Base-by-base conservation (phyloP, 2,113 vertebrate species). In the rabbit (Oryctolagus cuniculus) region DNA sequence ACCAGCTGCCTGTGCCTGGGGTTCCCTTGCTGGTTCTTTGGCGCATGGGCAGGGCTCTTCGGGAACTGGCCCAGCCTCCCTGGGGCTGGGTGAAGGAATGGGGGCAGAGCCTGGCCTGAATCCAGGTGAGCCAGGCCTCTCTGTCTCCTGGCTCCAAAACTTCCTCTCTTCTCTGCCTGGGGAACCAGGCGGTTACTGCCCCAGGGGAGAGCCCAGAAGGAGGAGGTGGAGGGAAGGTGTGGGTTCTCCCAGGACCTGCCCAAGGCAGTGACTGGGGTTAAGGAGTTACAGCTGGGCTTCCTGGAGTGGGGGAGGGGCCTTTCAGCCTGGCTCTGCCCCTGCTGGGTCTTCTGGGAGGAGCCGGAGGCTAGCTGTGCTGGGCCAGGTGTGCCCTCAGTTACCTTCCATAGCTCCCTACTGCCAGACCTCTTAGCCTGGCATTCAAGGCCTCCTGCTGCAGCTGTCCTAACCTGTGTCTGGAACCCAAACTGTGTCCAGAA, bases 61-160 rank as follows among this genome's bases (percentile, higher is more conserved):
- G 36, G 69, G 86, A 86, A 63, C 80, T 31, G 24, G 67, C 29
- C 17, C 27, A 34, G 81, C 66, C 75, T 89, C 89, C 77, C 36
- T 10, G 4, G 58, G 58, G 24, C n/a, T 17, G 89, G 58, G 22
- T 24, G 34, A 84, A 63, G 51, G 53, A 0, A 44, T 44, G 1
- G 15, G 44, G 85, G 58, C 15, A 81, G 83, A 58, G 27, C 31
- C 0, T 7, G 34, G 83, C 79, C 51, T 3, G 21, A 75, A 29
- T 64, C 31, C 6, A 11, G 4, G 77, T 44, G n/a, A 86, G 74
- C 51, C 19, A 29, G 22, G 77, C 82, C 17, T 74, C 66, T 13
- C 0, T 0, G 29, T 10, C 72, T 66, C 61, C n/a, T 55, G 55
- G 22, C 22, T 22, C 51, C 6, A 5, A 1, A 1, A 16, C 11